phyloP scores from a whole-genome alignment of 2,888 invertebrate species.

The Eubasilissa splendida region DNA sequence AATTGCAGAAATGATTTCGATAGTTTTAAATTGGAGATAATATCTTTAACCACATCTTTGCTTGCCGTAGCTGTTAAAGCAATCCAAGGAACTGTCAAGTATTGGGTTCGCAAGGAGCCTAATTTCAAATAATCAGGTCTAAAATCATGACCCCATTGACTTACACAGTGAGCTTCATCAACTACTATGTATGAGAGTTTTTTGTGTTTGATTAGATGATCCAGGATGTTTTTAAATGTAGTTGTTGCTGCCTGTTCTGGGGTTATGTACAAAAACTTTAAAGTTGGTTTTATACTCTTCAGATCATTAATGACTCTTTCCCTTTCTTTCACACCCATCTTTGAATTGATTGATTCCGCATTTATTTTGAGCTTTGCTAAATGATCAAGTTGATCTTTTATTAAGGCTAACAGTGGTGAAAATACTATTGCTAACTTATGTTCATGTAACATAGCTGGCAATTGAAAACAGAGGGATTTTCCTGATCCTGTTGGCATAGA shows the following conservation, averaged over 20 bases:
- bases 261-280: slow-evolving; percentile 93
- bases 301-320: slow-evolving; percentile 86
- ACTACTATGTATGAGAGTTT: slow-evolving; percentile 93
- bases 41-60: slow-evolving; percentile 85
- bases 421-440: slow-evolving; percentile 92
- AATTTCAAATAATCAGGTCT: slow-evolving; percentile 94
- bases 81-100: slow-evolving; percentile 85
- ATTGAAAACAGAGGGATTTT: slow-evolving; percentile 97
- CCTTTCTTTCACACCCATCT: slow-evolving; percentile 84
- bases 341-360: slow-evolving; percentile 95
- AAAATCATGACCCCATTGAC: slow-evolving; percentile 99
- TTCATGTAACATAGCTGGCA: slow-evolving; percentile 90
- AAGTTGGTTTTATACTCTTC: slow-evolving; percentile 80
- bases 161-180: slow-evolving; percentile 98
- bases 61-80: slow-evolving; percentile 97
- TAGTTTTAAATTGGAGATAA: slow-evolving; percentile 81
- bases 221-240: slow-evolving; percentile 79
- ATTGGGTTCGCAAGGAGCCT: slow-evolving; percentile 76
- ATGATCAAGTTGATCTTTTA: slow-evolving; percentile 97
- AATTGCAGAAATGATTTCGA: slow-evolving; percentile 81
- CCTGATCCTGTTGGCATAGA: slow-evolving; percentile 99
- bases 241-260: slow-evolving; percentile 95
- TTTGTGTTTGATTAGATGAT: slow-evolving; percentile 80
- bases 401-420: slow-evolving; percentile 95
- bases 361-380: slow-evolving; percentile 82